Conservation (phyloP, 2,888 invertebrate genomes). For the Agrotis ipsilon region DNA sequence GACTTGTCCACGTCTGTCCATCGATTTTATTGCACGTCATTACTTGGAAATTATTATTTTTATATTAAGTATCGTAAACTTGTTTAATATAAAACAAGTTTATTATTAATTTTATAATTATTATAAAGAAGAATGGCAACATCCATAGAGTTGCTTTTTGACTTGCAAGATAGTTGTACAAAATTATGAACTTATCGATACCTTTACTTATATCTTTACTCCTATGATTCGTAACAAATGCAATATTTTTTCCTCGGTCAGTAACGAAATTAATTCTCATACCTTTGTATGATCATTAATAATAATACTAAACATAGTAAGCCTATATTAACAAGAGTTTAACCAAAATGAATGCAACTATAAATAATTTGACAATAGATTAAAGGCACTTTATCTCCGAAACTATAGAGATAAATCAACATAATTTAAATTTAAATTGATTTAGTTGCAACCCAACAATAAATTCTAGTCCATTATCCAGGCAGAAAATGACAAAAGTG, state of each 20-base stretch:
- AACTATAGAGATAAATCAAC: constrained; percentile 51
- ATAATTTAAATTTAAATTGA: constrained; percentile 58
- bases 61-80: constrained; percentile 39
- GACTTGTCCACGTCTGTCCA: constrained; percentile 35
- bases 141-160: background rate
- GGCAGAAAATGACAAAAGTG: constrained; percentile 48
- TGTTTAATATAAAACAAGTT: too few relatives aligned
- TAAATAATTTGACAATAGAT: constrained; percentile 46
- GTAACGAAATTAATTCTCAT: too few relatives aligned
- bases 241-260: too few relatives aligned
- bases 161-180: too few relatives aligned
- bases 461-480: constrained; percentile 51
- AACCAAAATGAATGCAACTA: constrained; percentile 23
- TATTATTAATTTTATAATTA: too few relatives aligned
- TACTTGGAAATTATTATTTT: constrained; percentile 40
- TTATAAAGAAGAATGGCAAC: background rate
- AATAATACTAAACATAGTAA: constrained; percentile 9
- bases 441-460: constrained; percentile 41
- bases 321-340: constrained; percentile 16
- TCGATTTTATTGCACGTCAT: constrained; percentile 45
- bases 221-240: too few relatives aligned
- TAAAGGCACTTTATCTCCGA: constrained; percentile 48
- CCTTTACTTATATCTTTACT: too few relatives aligned
- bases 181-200: too few relatives aligned
- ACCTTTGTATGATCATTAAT: background rate